Evolutionary conservation across 2,888 invertebrate genomes (phyloP), one percentile per base, ranked within the genome.

Genomic region (Tenthredo scrophulariae): DNA sequence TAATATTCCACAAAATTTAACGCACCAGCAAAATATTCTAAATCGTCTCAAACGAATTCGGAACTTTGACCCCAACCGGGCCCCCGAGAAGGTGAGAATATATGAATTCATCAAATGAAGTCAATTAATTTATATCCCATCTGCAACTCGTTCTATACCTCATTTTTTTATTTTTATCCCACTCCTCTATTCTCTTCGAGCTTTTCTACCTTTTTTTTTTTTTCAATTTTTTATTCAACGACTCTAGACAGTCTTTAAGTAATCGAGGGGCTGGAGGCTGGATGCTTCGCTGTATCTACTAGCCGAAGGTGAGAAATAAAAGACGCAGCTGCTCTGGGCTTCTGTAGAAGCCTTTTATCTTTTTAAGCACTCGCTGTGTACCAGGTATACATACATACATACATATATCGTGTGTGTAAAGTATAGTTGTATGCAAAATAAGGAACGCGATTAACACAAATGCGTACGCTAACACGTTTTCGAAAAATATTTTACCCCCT

Each of bases 241-340:
- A 72, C 70, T 72, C 70, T 37, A n/a, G 70, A 72, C 70, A 72
- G 40, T 72, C 33, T 72, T 72, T 40, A 33, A 72, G 40, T 72
- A 33, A 72, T 72, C 70, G n/a, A 33, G 37, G n/a, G 70, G 40
- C 10, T 40, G 1, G 62, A 5, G n/a, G 7, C n/a, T 54, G 79
- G 10, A 6, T 7, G 33, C 3, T 4, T 50, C 13, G 26, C 26
- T 62, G 26, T 10, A 26, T 26, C 1, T 22, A 26, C 46, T 46
- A 75, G 75, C 46, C 13, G 50, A 46, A 75, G 46, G 75, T 75
- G 75, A 75, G 22, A 75, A 75, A 75, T 75, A 75, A 75, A 75
- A 75, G 75, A 15, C 75, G 46, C 75, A 18, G 46, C 62, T 62
- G 22, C 46, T 43, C 13, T 46, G 22, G 26, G 46, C 75, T 46